Base-by-base conservation (phyloP, 2,797 vertebrate genomes). In the Propithecus perrieri region DNA sequence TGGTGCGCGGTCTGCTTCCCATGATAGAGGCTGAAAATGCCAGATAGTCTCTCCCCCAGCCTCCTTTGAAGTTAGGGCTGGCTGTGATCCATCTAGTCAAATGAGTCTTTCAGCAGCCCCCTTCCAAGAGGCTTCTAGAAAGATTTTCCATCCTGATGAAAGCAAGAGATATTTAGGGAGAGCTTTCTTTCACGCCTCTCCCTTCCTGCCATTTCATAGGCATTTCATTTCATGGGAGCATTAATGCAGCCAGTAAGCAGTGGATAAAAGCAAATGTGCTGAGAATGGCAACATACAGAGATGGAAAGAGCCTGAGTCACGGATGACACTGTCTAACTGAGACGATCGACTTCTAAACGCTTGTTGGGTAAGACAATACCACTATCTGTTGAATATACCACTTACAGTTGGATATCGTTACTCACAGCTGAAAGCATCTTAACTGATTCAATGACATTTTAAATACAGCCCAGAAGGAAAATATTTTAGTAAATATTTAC, bases 61-160 rank as follows among this genome's bases (percentile, higher is more conserved):
- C 79, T 85, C 38, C n/a, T 61, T 22, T 61, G 33, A 9, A 30
- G 12, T 41, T 38, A 91, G 48, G 24, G n/a, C 50, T 91, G 57
- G 28, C 53, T 53, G 38, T 76, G 85, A 41, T 38, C 35, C 59
- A 81, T 75, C 53, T 55, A 41, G 65, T 78, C 81, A 87, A 71
- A 83, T 71, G 59, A 93, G 50, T 38, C 22, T 90, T 71, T 63
- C 55, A 67, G 63, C 38, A 65, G 30, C 63, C 67, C 53, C 84
- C 50, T 71, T 69, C 50, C 41, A 13, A 78, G 46, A 85, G 55
- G 26, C 38, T 92, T 76, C 76, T 90, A 46, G 41, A 57, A 92
- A 83, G 69, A 87, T 95, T 89, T 87, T 69, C 91, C 61, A 33
- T 83, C 33, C 28, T 78, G n/a, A 72, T 48, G 46, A 95, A 96